A percentile compares a stretch with the other conserved stretches of the same genome.
Evolutionary conservation across 2,113 vertebrate species (phyloP).

Genomic region (Cyrtonyx montezumae): DNA sequence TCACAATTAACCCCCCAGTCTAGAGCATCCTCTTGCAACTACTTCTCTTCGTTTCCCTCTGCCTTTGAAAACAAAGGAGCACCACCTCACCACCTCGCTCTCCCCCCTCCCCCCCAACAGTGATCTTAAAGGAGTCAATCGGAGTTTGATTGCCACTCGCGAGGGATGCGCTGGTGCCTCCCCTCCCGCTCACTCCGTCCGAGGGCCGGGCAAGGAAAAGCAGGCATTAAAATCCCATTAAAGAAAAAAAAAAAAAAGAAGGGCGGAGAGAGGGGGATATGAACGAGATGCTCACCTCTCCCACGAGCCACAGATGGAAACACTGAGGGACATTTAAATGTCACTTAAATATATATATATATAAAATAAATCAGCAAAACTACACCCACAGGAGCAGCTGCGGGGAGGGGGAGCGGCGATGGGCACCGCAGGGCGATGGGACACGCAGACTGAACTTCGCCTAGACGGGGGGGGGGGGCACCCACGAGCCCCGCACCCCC

Average conservation of each 20-base stretch:
- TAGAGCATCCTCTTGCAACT: conserved; percentile 41
- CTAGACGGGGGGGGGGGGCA: not conserved
- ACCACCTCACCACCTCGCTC: not conserved
- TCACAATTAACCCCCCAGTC: conserved; percentile 55
- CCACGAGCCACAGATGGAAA: conserved; percentile 16
- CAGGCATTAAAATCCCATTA: not conserved
- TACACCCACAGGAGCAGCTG: not conserved
- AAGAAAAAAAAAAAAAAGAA: too few relatives aligned
- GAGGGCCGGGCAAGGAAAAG: not conserved
- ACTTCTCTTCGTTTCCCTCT: conserved; percentile 13
- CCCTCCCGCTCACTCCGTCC: not conserved
- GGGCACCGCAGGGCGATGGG: not conserved
- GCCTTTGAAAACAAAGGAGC: not conserved
- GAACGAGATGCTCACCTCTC: not conserved
- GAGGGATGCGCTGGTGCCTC: not conserved
- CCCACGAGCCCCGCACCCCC: too few relatives aligned
- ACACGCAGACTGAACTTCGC: not conserved
- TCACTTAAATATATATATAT: conserved; percentile 2
- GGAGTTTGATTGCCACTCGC: conserved; percentile 36
- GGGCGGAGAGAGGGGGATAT: too few relatives aligned
- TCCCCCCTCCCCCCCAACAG: not conserved
- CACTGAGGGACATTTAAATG: conserved; percentile 70
- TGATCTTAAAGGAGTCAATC: not conserved
- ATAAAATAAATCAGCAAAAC: not conserved
- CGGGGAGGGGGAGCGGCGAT: not conserved